Conservation (phyloP, 2,113 vertebrate species). For the Petrocephalus microphthalmus region DNA sequence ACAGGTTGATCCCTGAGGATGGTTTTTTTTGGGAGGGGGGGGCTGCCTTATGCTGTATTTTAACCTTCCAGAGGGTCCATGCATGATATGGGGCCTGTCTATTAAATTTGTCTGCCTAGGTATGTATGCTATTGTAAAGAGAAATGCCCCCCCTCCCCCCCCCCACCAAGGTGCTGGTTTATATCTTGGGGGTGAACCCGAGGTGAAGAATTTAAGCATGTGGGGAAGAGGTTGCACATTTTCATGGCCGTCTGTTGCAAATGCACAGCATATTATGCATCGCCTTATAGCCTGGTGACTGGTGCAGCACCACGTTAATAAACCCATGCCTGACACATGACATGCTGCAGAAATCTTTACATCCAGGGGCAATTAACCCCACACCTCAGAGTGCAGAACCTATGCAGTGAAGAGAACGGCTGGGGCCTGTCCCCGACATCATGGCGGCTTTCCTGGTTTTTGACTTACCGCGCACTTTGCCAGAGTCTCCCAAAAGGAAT, state of each 20-base stretch:
- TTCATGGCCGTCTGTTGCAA: not conserved
- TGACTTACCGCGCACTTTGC: not conserved
- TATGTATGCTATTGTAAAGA: not conserved
- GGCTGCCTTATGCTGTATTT: not conserved
- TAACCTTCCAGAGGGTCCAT: not conserved
- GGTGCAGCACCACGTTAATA: not conserved
- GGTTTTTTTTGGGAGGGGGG: too few species aligned
- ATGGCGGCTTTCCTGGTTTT: not conserved
- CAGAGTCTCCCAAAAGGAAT: not conserved
- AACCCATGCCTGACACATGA: not conserved
- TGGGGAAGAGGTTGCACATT: not conserved
- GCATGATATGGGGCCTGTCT: constrained; percentile 63
- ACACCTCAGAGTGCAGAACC: not conserved
- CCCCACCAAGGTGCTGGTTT: not conserved
- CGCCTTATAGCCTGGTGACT: not conserved
- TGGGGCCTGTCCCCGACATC: not conserved
- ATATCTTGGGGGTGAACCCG: not conserved
- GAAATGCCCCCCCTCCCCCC: not conserved
- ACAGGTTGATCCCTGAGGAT: too few species aligned
- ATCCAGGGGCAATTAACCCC: not conserved
- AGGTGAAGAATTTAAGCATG: not conserved
- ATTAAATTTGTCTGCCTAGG: constrained; percentile 39
- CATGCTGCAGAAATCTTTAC: not conserved
- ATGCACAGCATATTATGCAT: not conserved
- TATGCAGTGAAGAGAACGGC: not conserved